Conservation (phyloP, 2,113 vertebrate species). For the Montifringilla adamsi region DNA sequence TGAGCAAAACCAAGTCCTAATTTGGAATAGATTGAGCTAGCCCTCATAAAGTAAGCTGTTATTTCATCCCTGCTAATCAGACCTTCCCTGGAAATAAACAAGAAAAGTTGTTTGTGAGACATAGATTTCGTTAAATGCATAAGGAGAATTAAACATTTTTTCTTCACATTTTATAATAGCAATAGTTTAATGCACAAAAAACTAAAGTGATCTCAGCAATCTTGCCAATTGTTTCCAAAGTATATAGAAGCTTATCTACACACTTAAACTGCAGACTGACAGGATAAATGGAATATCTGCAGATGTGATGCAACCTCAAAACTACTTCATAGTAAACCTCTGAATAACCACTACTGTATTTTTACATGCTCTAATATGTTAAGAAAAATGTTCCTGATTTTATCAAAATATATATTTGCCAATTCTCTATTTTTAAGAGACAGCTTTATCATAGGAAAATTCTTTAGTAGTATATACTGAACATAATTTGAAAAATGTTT, state of each 20-base stretch:
- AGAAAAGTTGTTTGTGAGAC: neutral
- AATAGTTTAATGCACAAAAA: neutral
- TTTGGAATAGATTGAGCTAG: constrained; percentile 95
- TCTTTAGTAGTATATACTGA: neutral
- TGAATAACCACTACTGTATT: neutral
- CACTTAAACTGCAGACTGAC: neutral
- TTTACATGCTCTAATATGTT: neutral
- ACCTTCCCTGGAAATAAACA: constrained; percentile 80
- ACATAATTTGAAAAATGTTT: neutral
- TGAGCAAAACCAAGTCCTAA: constrained; percentile 91
- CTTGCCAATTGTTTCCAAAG: neutral
- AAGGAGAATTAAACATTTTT: neutral
- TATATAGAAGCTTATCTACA: neutral
- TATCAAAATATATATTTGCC: neutral
- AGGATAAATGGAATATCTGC: neutral
- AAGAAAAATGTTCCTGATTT: neutral
- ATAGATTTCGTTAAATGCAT: neutral
- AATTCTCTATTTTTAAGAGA: neutral
- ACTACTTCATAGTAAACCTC: neutral
- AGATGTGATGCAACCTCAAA: neutral
- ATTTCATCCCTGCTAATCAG: constrained; percentile 92
- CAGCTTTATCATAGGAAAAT: neutral
- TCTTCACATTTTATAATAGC: neutral
- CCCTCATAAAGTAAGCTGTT: constrained; percentile 94
- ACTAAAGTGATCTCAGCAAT: neutral